Conservation (phyloP, 1,140 invertebrate species). For the Drosophila ohnishii region DNA sequence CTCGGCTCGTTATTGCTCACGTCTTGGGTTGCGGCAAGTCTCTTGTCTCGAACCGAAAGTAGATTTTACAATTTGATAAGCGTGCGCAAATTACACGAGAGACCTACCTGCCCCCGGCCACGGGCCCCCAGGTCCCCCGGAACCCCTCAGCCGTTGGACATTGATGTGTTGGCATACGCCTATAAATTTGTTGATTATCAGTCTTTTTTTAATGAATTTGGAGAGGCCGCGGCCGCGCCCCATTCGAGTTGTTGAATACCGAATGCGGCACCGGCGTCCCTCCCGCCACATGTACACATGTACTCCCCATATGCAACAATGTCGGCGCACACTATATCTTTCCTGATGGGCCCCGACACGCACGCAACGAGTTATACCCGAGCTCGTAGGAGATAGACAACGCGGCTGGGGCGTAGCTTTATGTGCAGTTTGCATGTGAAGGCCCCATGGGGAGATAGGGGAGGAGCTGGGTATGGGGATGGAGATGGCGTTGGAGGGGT, state of each 20-base stretch:
- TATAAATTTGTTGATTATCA: slow-evolving; percentile 77
- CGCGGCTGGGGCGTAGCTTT: slow-evolving; percentile 53
- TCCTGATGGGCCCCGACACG: slow-evolving; percentile 45
- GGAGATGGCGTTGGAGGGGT: neutral
- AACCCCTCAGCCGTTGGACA: slow-evolving; percentile 31
- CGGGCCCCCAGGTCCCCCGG: neutral
- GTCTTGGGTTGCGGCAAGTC: slow-evolving; percentile 56
- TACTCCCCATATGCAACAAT: slow-evolving; percentile 47
- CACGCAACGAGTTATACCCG: slow-evolving; percentile 29
- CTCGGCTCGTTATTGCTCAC: slow-evolving; percentile 71
- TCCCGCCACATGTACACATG: slow-evolving; percentile 26
- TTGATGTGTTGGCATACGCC: slow-evolving; percentile 76
- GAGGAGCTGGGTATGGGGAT: neutral
- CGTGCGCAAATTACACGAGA: slow-evolving; percentile 75
- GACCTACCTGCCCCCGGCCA: slow-evolving; percentile 57
- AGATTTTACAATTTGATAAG: slow-evolving; percentile 80
- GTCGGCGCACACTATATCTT: slow-evolving; percentile 39
- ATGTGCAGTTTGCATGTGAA: slow-evolving; percentile 75
- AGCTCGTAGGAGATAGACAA: slow-evolving; percentile 26
- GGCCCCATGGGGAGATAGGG: slow-evolving; percentile 13
- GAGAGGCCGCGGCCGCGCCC: slow-evolving; percentile 49
- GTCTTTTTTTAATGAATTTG: slow-evolving; percentile 72
- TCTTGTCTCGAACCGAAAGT: slow-evolving; percentile 69
- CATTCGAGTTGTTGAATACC: slow-evolving; percentile 51
- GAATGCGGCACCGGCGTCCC: slow-evolving; percentile 19